Percentiles rank a stretch among this genome's conserved stretches.
Evolutionary conservation across 2,113 vertebrate species (phyloP).

Genomic region (Erythrocebus patas): DNA sequence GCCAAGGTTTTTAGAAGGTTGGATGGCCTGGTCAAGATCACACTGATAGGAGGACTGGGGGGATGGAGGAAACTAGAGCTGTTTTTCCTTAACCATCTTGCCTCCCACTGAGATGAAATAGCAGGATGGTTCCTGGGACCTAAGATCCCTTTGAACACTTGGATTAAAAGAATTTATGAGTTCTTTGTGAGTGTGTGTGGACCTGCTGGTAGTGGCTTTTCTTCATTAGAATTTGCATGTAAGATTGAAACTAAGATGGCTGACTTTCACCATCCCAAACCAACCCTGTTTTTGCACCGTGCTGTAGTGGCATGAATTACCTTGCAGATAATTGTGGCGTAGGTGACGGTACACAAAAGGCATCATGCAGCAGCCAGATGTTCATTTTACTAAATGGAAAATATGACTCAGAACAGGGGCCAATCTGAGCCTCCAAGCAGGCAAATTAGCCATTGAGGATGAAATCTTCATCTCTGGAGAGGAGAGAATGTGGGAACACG

Average conservation of each 20-base stretch:
- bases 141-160: neutral
- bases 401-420: conserved; percentile 44
- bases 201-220: neutral
- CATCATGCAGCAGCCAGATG: conserved; percentile 51
- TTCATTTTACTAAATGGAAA: conserved; percentile 77
- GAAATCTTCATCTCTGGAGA: conserved; percentile 15
- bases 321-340: neutral
- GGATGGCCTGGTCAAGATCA: neutral
- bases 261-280: neutral
- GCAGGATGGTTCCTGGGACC: neutral
- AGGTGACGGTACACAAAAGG: neutral
- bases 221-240: neutral
- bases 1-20: conserved; percentile 16
- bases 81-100: neutral
- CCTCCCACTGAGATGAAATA: neutral
- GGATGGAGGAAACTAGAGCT: neutral
- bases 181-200: neutral
- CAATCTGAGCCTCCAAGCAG: conserved; percentile 24
- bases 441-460: conserved; percentile 47
- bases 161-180: neutral
- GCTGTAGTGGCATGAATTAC: neutral
- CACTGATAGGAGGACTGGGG: rapidly evolving
- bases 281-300: neutral
- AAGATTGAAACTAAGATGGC: neutral
- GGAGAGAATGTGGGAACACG: neutral